Base-by-base conservation (phyloP, 2,888 invertebrate species). In the Aphrophora alni region DNA sequence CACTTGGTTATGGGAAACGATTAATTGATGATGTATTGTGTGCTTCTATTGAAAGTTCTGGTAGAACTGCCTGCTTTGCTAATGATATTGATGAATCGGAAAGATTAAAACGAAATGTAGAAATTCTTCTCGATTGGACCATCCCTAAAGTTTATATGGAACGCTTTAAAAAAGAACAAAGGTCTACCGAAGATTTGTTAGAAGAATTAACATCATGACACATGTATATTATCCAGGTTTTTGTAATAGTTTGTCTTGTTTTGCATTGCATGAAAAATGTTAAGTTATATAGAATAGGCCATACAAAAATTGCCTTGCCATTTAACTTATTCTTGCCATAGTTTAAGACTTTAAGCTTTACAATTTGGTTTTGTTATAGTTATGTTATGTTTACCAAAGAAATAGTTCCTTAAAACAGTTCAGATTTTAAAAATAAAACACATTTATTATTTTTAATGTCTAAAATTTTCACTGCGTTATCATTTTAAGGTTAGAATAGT, bases 11-110 rank as follows among this genome's bases (percentile, higher is more conserved):
- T 88, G 94, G 94, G 81, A 91, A 91, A 85, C 89, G 93, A 75
- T 90, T 95, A 8, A 95, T 97, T 83, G 96, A 96, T 87, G 94
- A 95, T 83, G 93, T 96, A 3, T 90, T 97, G 0, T 90, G 93
- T 78, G 95, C 95, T 84, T 95, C 95, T 0, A 90, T 96, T 68
- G 92, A 93, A 86, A 91, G 93, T 44, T 95, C 95, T 82, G 94
- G 94, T 0, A 91, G 94, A 78, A 89, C 89, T 25, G 93, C 94
- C 0, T 92, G 93, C 84, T 91, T 90, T 82, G 91, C 92, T 82
- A 87, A 89, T 0, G 88, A 89, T 24, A 85, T 93, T 3, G 87
- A 90, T 0, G 92, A 92, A 8, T 90, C 93, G 21, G 92, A 93
- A 83, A 90, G 92, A 25, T 90, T 97, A 25, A 92, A 93, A 84